These are phyloP conservation scores for Argopecten irradians DNA, from an alignment of 1,140 invertebrate genomes.

Conservation along the genomic window DNA sequence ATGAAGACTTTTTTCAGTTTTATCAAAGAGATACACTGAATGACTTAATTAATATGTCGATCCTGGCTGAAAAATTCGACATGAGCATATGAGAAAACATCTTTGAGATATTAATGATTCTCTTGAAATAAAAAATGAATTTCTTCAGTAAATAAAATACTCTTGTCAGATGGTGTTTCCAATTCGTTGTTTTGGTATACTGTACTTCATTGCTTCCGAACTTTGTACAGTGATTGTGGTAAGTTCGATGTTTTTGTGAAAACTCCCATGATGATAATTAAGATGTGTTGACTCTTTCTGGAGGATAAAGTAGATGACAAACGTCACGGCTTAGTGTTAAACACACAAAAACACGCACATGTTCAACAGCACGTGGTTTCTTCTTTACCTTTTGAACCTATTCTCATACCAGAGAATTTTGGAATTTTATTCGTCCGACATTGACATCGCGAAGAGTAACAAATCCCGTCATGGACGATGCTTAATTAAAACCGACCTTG, in stretches of 20 bases:
- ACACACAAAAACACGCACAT: not conserved
- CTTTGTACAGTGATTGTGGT: not conserved
- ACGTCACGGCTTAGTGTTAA: not conserved
- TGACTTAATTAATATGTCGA: no score
- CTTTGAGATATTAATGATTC: no score
- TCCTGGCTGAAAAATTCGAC: no score
- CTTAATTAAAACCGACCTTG: not conserved
- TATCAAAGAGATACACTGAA: no score
- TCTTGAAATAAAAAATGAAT: not conserved
- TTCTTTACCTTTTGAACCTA: not conserved
- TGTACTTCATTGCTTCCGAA: not conserved
- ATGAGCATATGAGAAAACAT: no score
- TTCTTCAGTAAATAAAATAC: not conserved
- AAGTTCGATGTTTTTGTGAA: not conserved
- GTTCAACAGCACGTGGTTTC: not conserved
- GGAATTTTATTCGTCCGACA: no score
- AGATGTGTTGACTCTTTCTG: not conserved
- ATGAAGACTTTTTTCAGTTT: no score
- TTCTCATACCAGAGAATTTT: not conserved
- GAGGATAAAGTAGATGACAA: not conserved
- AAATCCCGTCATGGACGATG: not conserved
- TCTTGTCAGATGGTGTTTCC: not conserved
- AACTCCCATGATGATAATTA: not conserved
- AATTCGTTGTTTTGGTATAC: not conserved
- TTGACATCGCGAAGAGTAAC: not conserved